A percentile compares a stretch with the other conserved stretches of the same genome.
These are phyloP conservation scores for Pollimyrus isidori DNA, from an alignment of 2,113 vertebrate species.

Conservation along the genomic window DNA sequence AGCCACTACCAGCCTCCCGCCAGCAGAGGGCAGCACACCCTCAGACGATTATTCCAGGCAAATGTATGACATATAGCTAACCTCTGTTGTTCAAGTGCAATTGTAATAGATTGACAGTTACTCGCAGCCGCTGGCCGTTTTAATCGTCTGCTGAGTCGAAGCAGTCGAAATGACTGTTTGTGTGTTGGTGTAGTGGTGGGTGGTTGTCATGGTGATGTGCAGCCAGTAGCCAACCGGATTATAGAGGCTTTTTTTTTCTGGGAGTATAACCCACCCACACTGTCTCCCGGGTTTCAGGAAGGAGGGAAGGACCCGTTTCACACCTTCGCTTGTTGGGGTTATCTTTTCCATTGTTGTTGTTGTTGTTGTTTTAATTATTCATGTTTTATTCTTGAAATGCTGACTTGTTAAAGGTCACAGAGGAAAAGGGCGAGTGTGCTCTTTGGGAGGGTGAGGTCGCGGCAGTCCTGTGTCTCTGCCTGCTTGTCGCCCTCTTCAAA, in stretches of 20 bases:
- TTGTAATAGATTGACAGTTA: not conserved
- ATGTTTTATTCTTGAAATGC: not conserved
- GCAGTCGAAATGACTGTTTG: not conserved
- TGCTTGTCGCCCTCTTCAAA: not conserved
- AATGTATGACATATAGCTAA: not conserved
- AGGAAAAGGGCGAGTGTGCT: not conserved
- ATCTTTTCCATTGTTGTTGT: not conserved
- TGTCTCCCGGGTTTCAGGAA: not conserved
- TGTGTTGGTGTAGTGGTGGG: not conserved
- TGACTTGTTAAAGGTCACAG: constrained; percentile 3
- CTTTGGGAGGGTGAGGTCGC: not conserved
- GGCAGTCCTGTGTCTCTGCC: not conserved
- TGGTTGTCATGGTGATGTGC: not conserved
- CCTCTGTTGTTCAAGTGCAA: constrained; percentile 18
- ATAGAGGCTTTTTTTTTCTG: not conserved
- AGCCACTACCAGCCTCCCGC: constrained; percentile 18
- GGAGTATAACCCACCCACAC: not conserved
- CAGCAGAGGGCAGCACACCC: constrained; percentile 28
- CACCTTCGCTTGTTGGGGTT: not conserved
- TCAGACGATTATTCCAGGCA: not conserved
- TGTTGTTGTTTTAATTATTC: not conserved
- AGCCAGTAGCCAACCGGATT: not conserved
- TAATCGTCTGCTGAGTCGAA: not conserved
- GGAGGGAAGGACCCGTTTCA: constrained; percentile 1
- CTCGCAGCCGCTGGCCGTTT: not conserved